Base-by-base conservation (phyloP, 2,888 invertebrate genomes). In the Idaea dimidiata region DNA sequence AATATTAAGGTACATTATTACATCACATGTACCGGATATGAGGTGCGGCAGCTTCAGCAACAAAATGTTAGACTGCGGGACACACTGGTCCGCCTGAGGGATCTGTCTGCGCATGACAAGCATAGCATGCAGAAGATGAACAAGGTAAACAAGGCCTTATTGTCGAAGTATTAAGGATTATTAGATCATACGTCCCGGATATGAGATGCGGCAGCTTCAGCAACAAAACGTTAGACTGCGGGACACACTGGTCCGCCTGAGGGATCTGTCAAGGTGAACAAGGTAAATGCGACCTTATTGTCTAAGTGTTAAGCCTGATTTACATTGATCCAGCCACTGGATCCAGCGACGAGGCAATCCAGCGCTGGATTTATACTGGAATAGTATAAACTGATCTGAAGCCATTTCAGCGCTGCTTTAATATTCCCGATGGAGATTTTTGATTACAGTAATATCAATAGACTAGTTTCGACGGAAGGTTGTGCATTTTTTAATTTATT, bases 51-150 rank as follows among this genome's bases (percentile, higher is more conserved):
- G 86, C 93, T 99, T 67, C 97, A 99, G 83, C 98, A 98, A 76
- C 99, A 99, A 90, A 99, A 99, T 87, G 95, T 96, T 54, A 93
- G 98, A 24, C 94, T 99, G 54, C 94, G 98, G 57, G 99, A 99
- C 81, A 99, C 99, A 0, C 93, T 99, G 16, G 97, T 99, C 59
- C 95, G 97, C 62, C 94, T 99, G 86, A 93, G 99, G 61, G 99
- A 99, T 89, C 93, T 99, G 33, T 96, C 97, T 0, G 98, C 98
- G 0, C 97, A 98, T 71, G 99, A 99, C 76, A 99, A 98, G 81
- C 97, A 97, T 77, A 97, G 98, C 79, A 96, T 96, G 86, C 97
- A 97, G 82, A 98, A 98, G 82, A 91, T 97, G 64, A 94, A 95
- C 66, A 98, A 98, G 87, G 89, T 90, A 63, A 66, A 53, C 16